Percentiles rank a stretch among this genome's conserved stretches.
These are phyloP conservation scores for Lophius americanus DNA, from an alignment of 2,797 vertebrate species.

Conservation along the genomic window DNA sequence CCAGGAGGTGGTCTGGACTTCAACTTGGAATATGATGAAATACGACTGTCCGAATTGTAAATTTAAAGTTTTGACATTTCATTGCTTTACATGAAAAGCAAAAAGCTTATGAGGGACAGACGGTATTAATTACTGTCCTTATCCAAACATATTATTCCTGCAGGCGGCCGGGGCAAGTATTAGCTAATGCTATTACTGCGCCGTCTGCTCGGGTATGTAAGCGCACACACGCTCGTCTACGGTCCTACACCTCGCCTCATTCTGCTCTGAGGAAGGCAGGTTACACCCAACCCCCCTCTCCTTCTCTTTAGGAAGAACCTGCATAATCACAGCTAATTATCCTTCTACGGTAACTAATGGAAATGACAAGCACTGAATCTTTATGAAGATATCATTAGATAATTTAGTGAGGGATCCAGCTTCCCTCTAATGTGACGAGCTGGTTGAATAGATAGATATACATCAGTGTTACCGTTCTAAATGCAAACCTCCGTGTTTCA, in stretches of 20 bases:
- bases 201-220: conserved; percentile 41
- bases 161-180: conserved; percentile 16
- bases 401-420: neutral
- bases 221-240: conserved; percentile 18
- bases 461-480: neutral
- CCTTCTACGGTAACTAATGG: conserved; percentile 33
- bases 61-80: neutral
- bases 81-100: neutral
- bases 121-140: conserved; percentile 29
- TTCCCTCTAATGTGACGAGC: neutral
- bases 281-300: neutral
- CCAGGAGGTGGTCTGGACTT: neutral
- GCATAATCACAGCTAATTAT: conserved; percentile 48
- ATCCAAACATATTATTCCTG: conserved; percentile 33
- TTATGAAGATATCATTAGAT: conserved; percentile 30
- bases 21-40: neutral
- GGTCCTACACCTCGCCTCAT: conserved; percentile 14
- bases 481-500: neutral
- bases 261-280: conserved; percentile 29
- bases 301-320: conserved; percentile 23
- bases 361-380: conserved; percentile 18
- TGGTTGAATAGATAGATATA: neutral
- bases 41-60: neutral
- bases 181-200: conserved; percentile 56
- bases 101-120: neutral